phyloP scores from a whole-genome alignment of 1,140 invertebrate genomes.

The Drosophila melanogaster region Release_6_plus_ISO1_MT NT_033777.3:17131001-17131500 shows the following conservation, averaged over 20 bases:
- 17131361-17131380: constrained; percentile 67
- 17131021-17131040: neutral
- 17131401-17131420: fast-evolving
- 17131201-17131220: constrained; percentile 10
- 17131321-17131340: constrained; percentile 57
- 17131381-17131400: neutral
- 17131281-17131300: neutral
- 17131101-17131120: constrained; percentile 1
- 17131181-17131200: constrained; percentile 10
- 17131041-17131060: no score
- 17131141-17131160: constrained; percentile 46
- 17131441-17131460: constrained; percentile 85
- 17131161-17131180: constrained; percentile 21
- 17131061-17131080: neutral
- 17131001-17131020: neutral
- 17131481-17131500: constrained; percentile 77
- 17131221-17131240: constrained; percentile 21
- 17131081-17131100: constrained; percentile 1
- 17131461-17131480: constrained; percentile 87
- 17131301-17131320: constrained; percentile 52
- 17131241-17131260: neutral
- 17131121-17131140: constrained; percentile 30
- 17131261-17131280: neutral
- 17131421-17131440: constrained; percentile 84
- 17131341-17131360: constrained; percentile 73